Conservation (phyloP, 1,140 invertebrate species). For the Euglossa dilemma region DNA sequence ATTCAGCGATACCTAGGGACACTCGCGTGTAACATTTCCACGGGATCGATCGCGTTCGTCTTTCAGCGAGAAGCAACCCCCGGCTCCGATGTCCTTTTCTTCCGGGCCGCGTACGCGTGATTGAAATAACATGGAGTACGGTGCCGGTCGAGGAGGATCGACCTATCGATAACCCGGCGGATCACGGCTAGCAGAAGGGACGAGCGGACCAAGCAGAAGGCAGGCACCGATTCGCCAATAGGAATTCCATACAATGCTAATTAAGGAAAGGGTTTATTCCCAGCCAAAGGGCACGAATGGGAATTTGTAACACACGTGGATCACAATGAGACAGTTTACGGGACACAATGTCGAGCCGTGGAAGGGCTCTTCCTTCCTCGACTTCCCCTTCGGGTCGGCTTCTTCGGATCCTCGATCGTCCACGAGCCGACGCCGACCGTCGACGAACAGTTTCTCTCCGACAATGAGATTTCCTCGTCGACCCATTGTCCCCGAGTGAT, state of each 20-base stretch:
- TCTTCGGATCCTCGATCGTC: not conserved
- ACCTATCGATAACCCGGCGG: constrained; percentile 55
- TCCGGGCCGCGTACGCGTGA: constrained; percentile 12
- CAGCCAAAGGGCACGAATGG: constrained; percentile 71
- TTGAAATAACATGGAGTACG: constrained; percentile 64
- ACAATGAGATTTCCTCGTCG: constrained; percentile 60
- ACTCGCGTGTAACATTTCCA: not conserved
- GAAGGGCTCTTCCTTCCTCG: constrained; percentile 38
- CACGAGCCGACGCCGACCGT: constrained; percentile 8
- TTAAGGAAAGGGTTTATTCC: constrained; percentile 76
- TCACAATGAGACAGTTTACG: constrained; percentile 73
- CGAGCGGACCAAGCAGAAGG: not conserved
- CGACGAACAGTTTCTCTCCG: constrained; percentile 9
- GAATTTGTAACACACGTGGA: constrained; percentile 77
- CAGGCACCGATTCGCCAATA: constrained; percentile 60
- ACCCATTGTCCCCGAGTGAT: constrained; percentile 31
- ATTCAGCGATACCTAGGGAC: not conserved
- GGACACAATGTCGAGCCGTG: constrained; percentile 58
- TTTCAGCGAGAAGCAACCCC: not conserved
- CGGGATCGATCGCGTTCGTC: not conserved
- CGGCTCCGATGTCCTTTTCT: constrained; percentile 35
- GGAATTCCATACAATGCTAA: constrained; percentile 77
- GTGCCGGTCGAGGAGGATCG: not conserved
- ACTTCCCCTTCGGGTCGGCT: not conserved
- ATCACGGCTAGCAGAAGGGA: not conserved